Conservation (phyloP, 1,140 invertebrate genomes). For the Linepithema humile region DNA sequence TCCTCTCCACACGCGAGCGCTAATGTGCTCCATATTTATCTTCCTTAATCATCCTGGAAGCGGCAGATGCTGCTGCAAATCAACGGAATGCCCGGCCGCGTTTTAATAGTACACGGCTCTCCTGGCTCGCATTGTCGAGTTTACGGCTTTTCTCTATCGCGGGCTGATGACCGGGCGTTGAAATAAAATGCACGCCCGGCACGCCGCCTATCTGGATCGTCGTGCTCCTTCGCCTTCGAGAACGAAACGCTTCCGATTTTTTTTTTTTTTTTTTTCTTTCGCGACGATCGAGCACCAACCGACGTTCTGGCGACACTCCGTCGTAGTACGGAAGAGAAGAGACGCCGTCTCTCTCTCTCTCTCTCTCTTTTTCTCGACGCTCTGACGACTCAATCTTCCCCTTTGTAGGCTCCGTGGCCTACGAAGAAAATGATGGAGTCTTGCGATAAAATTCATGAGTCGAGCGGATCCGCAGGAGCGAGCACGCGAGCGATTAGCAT, state of each 20-base stretch:
- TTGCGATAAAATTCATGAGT: slow-evolving; percentile 79
- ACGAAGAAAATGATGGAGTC: slow-evolving; percentile 75
- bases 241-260: slow-evolving; percentile 56
- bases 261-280: too few relatives aligned
- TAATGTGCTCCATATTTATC: slow-evolving; percentile 40
- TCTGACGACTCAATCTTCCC: slow-evolving; percentile 75
- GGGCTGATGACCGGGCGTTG: slow-evolving; percentile 13
- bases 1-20: neutral
- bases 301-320: slow-evolving; percentile 2
- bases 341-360: neutral
- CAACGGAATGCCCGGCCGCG: slow-evolving; percentile 1
- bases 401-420: slow-evolving; percentile 44
- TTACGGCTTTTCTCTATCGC: slow-evolving; percentile 35
- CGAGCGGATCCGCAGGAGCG: slow-evolving; percentile 58
- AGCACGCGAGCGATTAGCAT: slow-evolving; percentile 80
- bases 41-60: slow-evolving; percentile 38
- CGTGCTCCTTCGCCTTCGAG: slow-evolving; percentile 21
- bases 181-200: slow-evolving; percentile 36
- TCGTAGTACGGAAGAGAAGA: slow-evolving; percentile 55
- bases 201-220: slow-evolving; percentile 37
- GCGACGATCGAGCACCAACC: neutral
- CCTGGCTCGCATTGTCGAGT: neutral
- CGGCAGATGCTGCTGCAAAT: slow-evolving; percentile 15
- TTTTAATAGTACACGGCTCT: neutral
- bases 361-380: slow-evolving; percentile 28